Evolutionary conservation across 1,140 invertebrate genomes (phyloP), one percentile per base, ranked within the genome.

Genomic region (Hylaeus anthracinus): DNA sequence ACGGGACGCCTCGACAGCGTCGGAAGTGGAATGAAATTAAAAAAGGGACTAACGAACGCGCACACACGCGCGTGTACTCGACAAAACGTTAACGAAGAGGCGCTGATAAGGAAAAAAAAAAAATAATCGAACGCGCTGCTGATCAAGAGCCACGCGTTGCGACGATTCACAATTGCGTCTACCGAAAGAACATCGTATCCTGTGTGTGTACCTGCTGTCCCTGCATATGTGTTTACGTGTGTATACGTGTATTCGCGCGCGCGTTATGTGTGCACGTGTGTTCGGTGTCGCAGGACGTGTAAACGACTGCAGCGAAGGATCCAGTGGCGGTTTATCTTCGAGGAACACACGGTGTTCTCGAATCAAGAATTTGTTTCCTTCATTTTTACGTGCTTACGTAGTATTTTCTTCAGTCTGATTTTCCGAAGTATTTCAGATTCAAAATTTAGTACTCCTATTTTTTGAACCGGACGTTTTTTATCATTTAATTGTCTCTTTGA

Each of bases 151-250:
- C 43, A 55, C 70, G 58, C 51, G 81, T 72, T 66, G 75, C 61
- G 37, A 6, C 53, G 56, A 55, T 78, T 72, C 77, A 55, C 66
- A 72, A 81, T 77, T 56, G 45, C 67, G 67, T 76, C 69, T 86
- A 86, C 74, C 70, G 72, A 85, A 86, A 79, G 77, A 72, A 85
- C 72, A 61, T 84, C 41, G 2, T 84, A 67, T 67, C 15, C n/a
- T 51, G 43, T 67, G 26, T 72, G 56, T 64, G 5, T 8, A 56
- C 41, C 55, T 45, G 43, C n/a, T 66, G 64, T 66, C 64, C 15
- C 64, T 55, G 37, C n/a, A 37, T 45, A 56, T 51, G 12, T 79
- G 14, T 69, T 5, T 10, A 65, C 61, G n/a, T 39, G 37, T 12
- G 26, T 60, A 55, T 72, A 0, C 26, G 8, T 74, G 8, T 67